Percentiles rank a stretch among this genome's conserved stretches.
phyloP scores from a whole-genome alignment of 1,140 invertebrate genomes.

The Saccostrea glomerata region DNA sequence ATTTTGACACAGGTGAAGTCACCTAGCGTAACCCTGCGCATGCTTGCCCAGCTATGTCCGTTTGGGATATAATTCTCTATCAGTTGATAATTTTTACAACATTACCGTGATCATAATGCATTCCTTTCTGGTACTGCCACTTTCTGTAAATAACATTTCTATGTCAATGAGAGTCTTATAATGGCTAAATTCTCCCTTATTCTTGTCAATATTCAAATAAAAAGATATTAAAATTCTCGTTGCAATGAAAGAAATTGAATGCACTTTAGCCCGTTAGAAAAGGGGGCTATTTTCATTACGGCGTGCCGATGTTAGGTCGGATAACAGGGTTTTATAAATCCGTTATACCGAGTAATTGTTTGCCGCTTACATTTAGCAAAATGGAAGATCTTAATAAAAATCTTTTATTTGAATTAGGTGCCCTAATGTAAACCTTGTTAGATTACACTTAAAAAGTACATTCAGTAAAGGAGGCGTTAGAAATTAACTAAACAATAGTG shows the following conservation, averaged over 20 bases:
- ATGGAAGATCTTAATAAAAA: constrained; percentile 31
- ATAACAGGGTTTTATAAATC: background rate
- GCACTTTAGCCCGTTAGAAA: constrained; percentile 5
- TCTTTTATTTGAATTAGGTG: background rate
- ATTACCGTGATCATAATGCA: background rate
- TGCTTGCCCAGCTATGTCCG: background rate
- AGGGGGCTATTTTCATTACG: background rate
- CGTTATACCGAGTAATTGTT: background rate
- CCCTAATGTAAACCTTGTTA: background rate
- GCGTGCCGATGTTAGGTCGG: background rate
- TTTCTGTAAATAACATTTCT: constrained; percentile 14
- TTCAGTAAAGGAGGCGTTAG: background rate
- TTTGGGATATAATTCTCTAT: background rate
- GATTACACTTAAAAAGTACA: background rate
- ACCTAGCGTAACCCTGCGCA: background rate
- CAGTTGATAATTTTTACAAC: background rate
- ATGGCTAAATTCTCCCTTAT: background rate
- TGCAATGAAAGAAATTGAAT: constrained; percentile 28
- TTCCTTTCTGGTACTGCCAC: background rate
- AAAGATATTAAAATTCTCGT: constrained; percentile 7
- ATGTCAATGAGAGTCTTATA: background rate
- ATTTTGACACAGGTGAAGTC: background rate
- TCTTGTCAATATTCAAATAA: constrained; percentile 21
- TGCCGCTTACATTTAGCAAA: background rate
- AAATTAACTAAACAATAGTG: background rate